Conservation (phyloP, 53 echinoderm and acorn worm genomes). For the Echinarachnius parma region DNA sequence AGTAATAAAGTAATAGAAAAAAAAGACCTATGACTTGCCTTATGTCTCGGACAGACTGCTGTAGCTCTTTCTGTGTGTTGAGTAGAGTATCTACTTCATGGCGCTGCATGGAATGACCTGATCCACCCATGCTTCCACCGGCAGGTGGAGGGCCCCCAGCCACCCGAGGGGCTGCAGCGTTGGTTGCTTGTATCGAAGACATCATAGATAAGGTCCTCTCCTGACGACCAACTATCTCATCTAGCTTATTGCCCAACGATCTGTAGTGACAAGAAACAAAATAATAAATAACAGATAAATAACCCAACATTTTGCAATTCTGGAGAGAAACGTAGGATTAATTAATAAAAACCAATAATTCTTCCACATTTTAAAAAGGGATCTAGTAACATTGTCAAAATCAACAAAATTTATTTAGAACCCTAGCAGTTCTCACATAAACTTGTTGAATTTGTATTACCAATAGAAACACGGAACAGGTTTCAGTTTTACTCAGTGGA, state of each 20-base stretch:
- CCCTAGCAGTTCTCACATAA: too few relatives aligned
- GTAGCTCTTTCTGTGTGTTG: constrained; percentile 81
- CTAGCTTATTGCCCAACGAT: constrained; percentile 61
- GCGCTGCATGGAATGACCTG: constrained; percentile 56
- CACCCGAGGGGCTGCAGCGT: constrained; percentile 1
- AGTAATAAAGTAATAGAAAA: not conserved
- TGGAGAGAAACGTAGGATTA: too few relatives aligned
- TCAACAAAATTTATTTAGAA: too few relatives aligned
- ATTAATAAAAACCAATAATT: too few relatives aligned
- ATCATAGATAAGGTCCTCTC: constrained; percentile 87
- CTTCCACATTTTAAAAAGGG: too few relatives aligned
- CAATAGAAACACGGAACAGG: too few relatives aligned
- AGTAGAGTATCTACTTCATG: constrained; percentile 90
- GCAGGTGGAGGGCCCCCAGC: constrained; percentile 3
- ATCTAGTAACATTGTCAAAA: too few relatives aligned
- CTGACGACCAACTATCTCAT: constrained; percentile 93
- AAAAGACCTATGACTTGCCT: constrained; percentile 43
- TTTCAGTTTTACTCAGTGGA: too few relatives aligned
- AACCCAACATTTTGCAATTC: too few relatives aligned
- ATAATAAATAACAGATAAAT: too few relatives aligned
- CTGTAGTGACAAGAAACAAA: too few relatives aligned
- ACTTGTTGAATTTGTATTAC: too few relatives aligned
- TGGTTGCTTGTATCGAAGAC: constrained; percentile 23
- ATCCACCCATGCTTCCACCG: constrained; percentile 50
- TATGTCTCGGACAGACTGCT: constrained; percentile 76